phyloP scores from a whole-genome alignment of 2,797 vertebrate species.

The Carapus acus region DNA sequence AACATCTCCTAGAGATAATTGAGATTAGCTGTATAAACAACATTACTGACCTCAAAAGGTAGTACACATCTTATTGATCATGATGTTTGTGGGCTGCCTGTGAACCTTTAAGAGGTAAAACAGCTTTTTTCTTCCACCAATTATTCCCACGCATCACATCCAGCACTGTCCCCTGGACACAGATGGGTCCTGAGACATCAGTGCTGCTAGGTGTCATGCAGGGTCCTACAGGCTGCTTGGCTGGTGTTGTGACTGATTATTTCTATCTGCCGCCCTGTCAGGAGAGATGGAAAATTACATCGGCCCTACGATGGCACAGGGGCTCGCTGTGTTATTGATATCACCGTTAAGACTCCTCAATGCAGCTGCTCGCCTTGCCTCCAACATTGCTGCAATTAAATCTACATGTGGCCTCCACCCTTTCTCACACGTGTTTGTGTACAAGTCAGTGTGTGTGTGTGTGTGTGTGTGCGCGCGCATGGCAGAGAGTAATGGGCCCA shows the following conservation, averaged over 20 bases:
- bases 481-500: constrained; percentile 74
- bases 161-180: constrained; percentile 55
- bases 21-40: too few species aligned
- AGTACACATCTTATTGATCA: constrained; percentile 3
- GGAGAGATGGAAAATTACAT: constrained; percentile 65
- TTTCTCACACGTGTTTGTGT: too few species aligned
- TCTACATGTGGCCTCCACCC: constrained; percentile 45
- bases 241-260: constrained; percentile 72
- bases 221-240: constrained; percentile 62
- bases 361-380: constrained; percentile 65
- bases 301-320: constrained; percentile 57
- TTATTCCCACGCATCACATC: constrained; percentile 30
- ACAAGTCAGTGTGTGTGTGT: too few species aligned
- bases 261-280: constrained; percentile 70
- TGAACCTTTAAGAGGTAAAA: constrained; percentile 28
- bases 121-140: constrained; percentile 52
- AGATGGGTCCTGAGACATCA: constrained; percentile 65
- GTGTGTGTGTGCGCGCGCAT: constrained; percentile 29
- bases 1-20: too few species aligned
- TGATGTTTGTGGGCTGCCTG: constrained; percentile 4
- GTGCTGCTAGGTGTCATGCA: constrained; percentile 60
- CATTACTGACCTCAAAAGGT: neutral
- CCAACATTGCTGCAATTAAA: constrained; percentile 69
- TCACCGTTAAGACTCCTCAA: constrained; percentile 63
- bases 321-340: constrained; percentile 65